Evolutionary conservation across 2,113 vertebrate genomes (phyloP), one percentile per base, ranked within the genome.

Genomic region (Orthonyx spaldingii): DNA sequence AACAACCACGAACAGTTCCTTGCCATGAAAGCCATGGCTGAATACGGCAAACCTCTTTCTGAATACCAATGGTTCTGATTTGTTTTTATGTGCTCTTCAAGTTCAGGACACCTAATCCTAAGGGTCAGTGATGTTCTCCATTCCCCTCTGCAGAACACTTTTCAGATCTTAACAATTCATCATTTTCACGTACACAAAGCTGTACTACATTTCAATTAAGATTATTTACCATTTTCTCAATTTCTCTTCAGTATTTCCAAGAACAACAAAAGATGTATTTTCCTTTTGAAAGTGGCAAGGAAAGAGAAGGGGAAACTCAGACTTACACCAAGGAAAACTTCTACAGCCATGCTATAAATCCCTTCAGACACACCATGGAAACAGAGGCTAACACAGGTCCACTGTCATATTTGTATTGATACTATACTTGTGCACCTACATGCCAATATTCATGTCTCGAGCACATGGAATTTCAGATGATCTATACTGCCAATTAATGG

Each of bases 401-500:
- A 16, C 35, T 72, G 56, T 42, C 17, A 1, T 33, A 53, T 20
- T 60, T 84, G 16, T 37, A 94, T 42, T 90, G 93, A 89, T 53
- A 65, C 64, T 46, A 13, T 24, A 79, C 87, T 90, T 96, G 81
- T 81, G 60, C 42, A 93, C 61, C 60, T 80, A 56, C 41, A 32
- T 4, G 53, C 59, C 84, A 89, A 90, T 83, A 94, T 80, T 53
- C 30, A 2, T 70, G 60, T 53, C 85, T 74, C 22, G 8, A 87
- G 53, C 71, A 90, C 37, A 82, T 44, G 79, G 94, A 90, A 94
- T 95, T 96, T 95, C 84, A 59, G 47, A 68, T 74, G 24, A 96
- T 87, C 80, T 90, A 78, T 80, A 87, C 68, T 70, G 84, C 70
- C 95, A 94, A 96, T 76, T 49, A 97, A 84, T 69, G 74, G 84